Evolutionary conservation across 2,113 vertebrate genomes (phyloP), one percentile per base, ranked within the genome.

Genomic region (Gyps fulvus): DNA sequence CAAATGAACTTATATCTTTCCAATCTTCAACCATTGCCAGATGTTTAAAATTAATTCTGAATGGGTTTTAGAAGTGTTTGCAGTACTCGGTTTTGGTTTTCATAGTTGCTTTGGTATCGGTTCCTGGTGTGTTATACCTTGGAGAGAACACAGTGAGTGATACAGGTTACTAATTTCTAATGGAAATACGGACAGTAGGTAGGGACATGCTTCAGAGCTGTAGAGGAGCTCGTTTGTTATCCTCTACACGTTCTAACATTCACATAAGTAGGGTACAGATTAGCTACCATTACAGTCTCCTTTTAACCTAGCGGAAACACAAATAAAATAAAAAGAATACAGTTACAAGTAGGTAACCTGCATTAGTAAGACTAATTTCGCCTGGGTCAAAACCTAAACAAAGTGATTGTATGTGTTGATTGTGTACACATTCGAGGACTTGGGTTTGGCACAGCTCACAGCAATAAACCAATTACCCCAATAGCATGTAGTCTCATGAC

Each of bases 41-140:
- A 73, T 86, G 67, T 91, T 90, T 91, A 65, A 85, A 87, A 82
- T 89, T 32, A 84, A 83, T 92, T 86, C 78, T 90, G 45, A 93
- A 79, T 65, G 69, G 57, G 52, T 74, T 96, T 93, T 83, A 65
- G 45, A 95, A 89, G 47, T 36, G 70, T 91, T 92, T 63, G 69
- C n/a, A 57, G 78, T 73, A 90, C 52, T 92, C 4, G 0, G 22
- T 77, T 95, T 78, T 79, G 3, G 5, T 79, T 90, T 88, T 77
- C 20, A 25, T 63, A 54, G 45, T 87, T 92, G 83, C 62, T 95
- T 96, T 67, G 80, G 16, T 84, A 54, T 77, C 0, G 0, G 40
- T 87, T 89, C 58, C 76, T 87, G 73, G 42, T 92, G 47, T 87
- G 31, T 69, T 72, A 65, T 43, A 86, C 63, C 36, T 25, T 65